Evolutionary conservation across 1,140 invertebrate species (phyloP).

Genomic region (Drosophila parvula): DNA sequence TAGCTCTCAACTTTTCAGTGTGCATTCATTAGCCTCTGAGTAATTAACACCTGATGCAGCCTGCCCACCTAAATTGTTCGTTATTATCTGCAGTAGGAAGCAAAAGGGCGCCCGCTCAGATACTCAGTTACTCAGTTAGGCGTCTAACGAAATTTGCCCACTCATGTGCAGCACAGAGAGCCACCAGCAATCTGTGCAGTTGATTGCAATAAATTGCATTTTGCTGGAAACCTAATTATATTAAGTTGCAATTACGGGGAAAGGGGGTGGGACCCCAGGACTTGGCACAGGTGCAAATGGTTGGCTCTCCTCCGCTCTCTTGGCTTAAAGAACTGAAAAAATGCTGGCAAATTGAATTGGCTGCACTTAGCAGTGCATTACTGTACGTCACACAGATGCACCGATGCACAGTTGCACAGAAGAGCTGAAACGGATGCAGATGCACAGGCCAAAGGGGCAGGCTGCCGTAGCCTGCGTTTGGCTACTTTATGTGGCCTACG

Average conservation of each 20-base stretch:
- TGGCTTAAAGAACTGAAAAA: conserved; percentile 44
- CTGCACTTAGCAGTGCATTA: conserved; percentile 62
- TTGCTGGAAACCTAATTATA: conserved; percentile 69
- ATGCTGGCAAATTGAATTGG: conserved; percentile 67
- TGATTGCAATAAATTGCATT: conserved; percentile 73
- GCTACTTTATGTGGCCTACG: conserved; percentile 42
- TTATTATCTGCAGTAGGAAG: conserved; percentile 15
- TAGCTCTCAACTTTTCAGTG: conserved; percentile 4
- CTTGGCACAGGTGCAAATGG: conserved; percentile 46
- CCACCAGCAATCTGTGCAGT: conserved; percentile 45
- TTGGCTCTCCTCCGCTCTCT: conserved; percentile 3
- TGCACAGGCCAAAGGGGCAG: conserved; percentile 7
- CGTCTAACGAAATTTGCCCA: conserved; percentile 26
- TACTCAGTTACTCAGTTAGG: conserved; percentile 19
- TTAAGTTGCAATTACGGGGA: conserved; percentile 68
- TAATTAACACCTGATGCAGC: conserved; percentile 36
- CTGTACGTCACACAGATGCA: not conserved
- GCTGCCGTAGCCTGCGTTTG: conserved; percentile 24
- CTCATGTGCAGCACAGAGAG: conserved; percentile 21
- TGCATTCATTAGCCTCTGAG: conserved; percentile 31
- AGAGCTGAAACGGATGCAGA: conserved; percentile 11
- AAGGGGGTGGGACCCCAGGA: not conserved
- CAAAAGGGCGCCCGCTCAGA: not conserved
- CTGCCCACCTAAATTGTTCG: conserved; percentile 21
- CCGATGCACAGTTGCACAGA: not conserved